Percentiles rank a stretch among this genome's conserved stretches.
These are phyloP conservation scores for Biston betularia DNA, from an alignment of 2,888 invertebrate genomes.

Conservation along the genomic window DNA sequence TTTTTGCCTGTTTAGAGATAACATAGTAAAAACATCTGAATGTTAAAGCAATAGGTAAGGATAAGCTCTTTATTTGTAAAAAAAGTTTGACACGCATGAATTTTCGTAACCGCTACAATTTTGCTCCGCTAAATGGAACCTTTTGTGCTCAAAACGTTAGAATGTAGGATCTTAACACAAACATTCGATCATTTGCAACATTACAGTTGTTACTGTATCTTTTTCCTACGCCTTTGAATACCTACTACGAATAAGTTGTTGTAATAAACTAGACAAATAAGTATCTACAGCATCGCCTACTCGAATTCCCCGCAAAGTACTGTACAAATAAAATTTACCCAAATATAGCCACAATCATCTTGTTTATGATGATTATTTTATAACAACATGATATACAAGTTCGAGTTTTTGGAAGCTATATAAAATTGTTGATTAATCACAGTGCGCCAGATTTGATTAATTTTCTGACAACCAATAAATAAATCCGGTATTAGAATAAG, in stretches of 20 bases:
- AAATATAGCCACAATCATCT: slow-evolving; percentile 49
- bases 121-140: too few species aligned
- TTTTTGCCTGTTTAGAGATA: too few species aligned
- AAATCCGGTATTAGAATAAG: slow-evolving; percentile 58
- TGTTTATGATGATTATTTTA: slow-evolving; percentile 57
- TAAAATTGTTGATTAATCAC: slow-evolving; percentile 53
- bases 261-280: slow-evolving; percentile 12
- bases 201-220: slow-evolving; percentile 1
- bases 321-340: slow-evolving; percentile 47
- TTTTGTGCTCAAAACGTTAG: too few species aligned
- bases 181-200: slow-evolving; percentile 7
- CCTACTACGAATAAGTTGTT: neutral
- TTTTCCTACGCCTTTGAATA: slow-evolving; percentile 5
- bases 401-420: slow-evolving; percentile 50
- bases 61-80: too few species aligned
- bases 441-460: slow-evolving; percentile 52
- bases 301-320: slow-evolving; percentile 38
- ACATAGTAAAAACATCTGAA: too few species aligned
- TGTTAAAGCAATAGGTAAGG: too few species aligned
- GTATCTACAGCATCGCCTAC: neutral
- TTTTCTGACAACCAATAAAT: slow-evolving; percentile 55
- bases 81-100: too few species aligned
- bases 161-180: slow-evolving; percentile 2
- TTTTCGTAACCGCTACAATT: too few species aligned
- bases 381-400: slow-evolving; percentile 50